Conservation (phyloP, 2,113 vertebrate species). For the Calidris pygmaea region DNA sequence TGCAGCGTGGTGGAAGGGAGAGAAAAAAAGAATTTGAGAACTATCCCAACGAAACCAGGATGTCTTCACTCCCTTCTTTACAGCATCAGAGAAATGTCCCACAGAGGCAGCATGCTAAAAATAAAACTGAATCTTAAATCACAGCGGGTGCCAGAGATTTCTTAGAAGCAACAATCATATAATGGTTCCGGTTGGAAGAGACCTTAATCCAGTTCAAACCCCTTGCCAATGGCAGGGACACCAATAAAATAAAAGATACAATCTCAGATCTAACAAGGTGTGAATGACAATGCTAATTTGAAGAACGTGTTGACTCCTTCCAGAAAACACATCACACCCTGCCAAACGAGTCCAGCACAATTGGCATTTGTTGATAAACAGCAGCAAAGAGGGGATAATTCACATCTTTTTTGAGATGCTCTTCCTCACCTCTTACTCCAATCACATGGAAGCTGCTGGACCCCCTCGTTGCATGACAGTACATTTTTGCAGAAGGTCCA, state of each 20-base stretch:
- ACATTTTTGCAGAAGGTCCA: background rate
- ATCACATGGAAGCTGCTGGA: background rate
- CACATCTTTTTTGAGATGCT: background rate
- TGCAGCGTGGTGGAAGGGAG: background rate
- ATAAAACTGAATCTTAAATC: background rate
- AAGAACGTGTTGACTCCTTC: background rate
- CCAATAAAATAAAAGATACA: background rate
- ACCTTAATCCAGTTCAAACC: no score
- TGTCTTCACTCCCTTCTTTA: background rate
- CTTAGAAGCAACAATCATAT: background rate
- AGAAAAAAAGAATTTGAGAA: background rate
- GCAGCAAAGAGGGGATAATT: background rate
- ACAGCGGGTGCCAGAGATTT: background rate
- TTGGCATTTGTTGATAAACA: background rate
- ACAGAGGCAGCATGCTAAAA: background rate
- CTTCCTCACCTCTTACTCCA: background rate
- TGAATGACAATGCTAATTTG: background rate
- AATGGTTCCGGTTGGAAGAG: no score
- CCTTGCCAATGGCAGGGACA: no score
- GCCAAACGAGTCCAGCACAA: background rate
- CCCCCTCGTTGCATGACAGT: no score
- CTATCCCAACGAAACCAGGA: background rate
- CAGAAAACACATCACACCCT: background rate
- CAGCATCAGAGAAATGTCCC: background rate
- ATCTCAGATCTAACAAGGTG: background rate